A percentile compares a stretch with the other conserved stretches of the same genome.
phyloP scores from a whole-genome alignment of 2,888 invertebrate genomes.

The Octonoba sinensis region DNA sequence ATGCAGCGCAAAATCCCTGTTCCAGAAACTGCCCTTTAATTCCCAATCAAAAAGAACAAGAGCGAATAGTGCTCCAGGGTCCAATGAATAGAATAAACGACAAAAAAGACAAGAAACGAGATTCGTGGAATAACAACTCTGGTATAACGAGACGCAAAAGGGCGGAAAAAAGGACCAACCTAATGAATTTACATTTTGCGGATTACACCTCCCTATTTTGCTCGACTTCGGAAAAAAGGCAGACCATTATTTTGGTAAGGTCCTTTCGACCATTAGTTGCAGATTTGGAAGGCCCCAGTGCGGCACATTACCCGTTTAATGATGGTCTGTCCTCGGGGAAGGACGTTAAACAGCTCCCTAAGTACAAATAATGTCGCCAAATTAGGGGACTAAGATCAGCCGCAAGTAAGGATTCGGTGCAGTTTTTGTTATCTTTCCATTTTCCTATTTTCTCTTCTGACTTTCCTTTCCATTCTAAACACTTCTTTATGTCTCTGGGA shows the following conservation, averaged over 20 bases:
- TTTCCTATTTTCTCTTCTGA: neutral
- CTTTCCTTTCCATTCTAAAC: conserved; percentile 1
- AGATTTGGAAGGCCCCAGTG: conserved; percentile 50
- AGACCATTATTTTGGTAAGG: conserved; percentile 62
- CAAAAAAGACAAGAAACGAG: neutral
- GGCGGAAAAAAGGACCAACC: conserved; percentile 6
- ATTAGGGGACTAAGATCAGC: conserved; percentile 51
- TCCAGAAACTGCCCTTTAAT: too few species aligned
- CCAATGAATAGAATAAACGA: too few species aligned
- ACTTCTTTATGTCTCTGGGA: conserved; percentile 6
- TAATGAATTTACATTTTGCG: conserved; percentile 62
- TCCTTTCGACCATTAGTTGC: conserved; percentile 55
- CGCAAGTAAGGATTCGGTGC: conserved; percentile 18
- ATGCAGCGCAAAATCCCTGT: too few species aligned
- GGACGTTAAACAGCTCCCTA: conserved; percentile 59
- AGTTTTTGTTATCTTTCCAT: conserved; percentile 10
- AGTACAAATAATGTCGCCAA: conserved; percentile 62
- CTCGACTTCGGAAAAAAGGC: neutral
- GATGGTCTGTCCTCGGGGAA: conserved; percentile 44
- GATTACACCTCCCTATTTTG: conserved; percentile 37
- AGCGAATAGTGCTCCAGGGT: conserved; percentile 1
- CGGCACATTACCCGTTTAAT: conserved; percentile 63
- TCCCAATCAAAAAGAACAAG: too few species aligned
- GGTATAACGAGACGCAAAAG: neutral
- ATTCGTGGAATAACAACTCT: conserved; percentile 1